A percentile compares a stretch with the other conserved stretches of the same genome.
Conservation (phyloP, 2,888 invertebrate species). For the Macaria liturata region DNA sequence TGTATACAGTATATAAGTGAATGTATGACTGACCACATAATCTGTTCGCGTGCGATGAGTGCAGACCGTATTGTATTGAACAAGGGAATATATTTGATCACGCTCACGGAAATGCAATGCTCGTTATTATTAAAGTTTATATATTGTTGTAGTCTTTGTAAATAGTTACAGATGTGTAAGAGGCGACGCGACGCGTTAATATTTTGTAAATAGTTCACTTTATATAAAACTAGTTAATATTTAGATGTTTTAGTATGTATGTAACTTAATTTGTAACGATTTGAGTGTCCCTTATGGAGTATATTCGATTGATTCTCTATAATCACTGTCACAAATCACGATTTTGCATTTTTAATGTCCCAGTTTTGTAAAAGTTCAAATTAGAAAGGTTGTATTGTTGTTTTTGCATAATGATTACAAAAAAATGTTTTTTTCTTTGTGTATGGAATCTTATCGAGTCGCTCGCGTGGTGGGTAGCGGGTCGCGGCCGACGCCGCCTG, state of each 20-base stretch:
- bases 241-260: slow-evolving; percentile 77
- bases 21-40: slow-evolving; percentile 50
- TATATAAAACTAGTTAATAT: slow-evolving; percentile 69
- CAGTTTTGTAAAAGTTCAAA: slow-evolving; percentile 65
- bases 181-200: slow-evolving; percentile 68
- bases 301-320: slow-evolving; percentile 70
- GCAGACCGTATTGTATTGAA: slow-evolving; percentile 60
- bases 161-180: slow-evolving; percentile 76
- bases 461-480: slow-evolving; percentile 63
- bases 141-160: slow-evolving; percentile 74
- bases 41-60: slow-evolving; percentile 42
- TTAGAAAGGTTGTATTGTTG: slow-evolving; percentile 66
- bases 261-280: slow-evolving; percentile 77
- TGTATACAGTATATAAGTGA: slow-evolving; percentile 34
- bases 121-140: slow-evolving; percentile 71
- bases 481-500: slow-evolving; percentile 47
- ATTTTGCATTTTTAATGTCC: slow-evolving; percentile 69
- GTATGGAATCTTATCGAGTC: slow-evolving; percentile 58
- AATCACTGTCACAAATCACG: slow-evolving; percentile 80
- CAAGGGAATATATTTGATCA: slow-evolving; percentile 75
- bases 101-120: slow-evolving; percentile 78
- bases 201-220: slow-evolving; percentile 79
- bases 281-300: slow-evolving; percentile 73
- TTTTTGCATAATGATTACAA: slow-evolving; percentile 66
- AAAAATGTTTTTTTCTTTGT: slow-evolving; percentile 46